These are phyloP conservation scores for Porites rus DNA, from an alignment of 92 coral and sea anemone species.

Conservation along the genomic window DNA sequence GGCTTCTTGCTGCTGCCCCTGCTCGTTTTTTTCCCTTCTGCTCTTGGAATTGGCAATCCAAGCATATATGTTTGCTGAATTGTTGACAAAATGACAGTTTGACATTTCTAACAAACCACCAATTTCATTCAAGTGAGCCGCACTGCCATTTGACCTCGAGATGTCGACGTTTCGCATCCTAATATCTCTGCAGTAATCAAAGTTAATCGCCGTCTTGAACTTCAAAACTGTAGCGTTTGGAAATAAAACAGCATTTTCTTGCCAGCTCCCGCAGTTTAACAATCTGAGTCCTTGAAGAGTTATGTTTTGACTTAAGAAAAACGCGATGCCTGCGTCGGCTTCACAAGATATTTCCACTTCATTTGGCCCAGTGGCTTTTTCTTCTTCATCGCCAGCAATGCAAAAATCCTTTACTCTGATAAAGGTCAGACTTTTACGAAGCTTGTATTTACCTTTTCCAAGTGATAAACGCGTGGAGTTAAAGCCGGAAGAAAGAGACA, in stretches of 20 bases:
- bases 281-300: conserved; percentile 35
- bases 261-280: conserved; percentile 52
- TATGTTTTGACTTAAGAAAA: conserved; percentile 52
- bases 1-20: background rate
- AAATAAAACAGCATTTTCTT: conserved; percentile 23
- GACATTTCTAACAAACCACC: conserved; percentile 65
- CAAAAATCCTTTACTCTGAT: conserved; percentile 49
- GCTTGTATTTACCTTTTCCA: conserved; percentile 56
- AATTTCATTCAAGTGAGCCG: conserved; percentile 66
- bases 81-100: conserved; percentile 59
- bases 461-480: conserved; percentile 64
- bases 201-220: conserved; percentile 67
- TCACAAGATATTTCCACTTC: conserved; percentile 43
- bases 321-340: conserved; percentile 44
- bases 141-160: conserved; percentile 69
- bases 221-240: conserved; percentile 13
- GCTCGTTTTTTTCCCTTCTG: background rate
- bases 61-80: conserved; percentile 19
- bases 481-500: conserved; percentile 5
- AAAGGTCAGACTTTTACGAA: conserved; percentile 51
- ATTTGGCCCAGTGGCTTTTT: background rate
- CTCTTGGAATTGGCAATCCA: no score
- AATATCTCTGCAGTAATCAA: conserved; percentile 70
- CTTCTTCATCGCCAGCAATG: conserved; percentile 39
- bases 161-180: conserved; percentile 48